Conservation (phyloP, 2,888 invertebrate species). For the Dascillus cervinus region DNA sequence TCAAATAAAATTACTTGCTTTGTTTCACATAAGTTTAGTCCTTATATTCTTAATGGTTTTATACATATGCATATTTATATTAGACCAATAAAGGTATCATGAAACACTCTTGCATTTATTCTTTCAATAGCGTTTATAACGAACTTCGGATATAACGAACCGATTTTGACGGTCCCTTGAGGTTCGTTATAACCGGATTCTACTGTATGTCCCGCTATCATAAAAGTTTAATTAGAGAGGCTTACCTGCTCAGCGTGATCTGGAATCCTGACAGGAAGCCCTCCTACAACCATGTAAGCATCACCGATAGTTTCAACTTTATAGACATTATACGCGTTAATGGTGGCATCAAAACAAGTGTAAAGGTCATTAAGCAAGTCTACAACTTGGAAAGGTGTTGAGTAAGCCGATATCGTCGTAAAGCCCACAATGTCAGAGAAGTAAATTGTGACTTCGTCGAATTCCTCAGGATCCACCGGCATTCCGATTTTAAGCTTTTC, state of each 20-base stretch:
- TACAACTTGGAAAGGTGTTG: slow-evolving; percentile 86
- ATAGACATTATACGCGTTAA: slow-evolving; percentile 84
- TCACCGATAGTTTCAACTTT: slow-evolving; percentile 95
- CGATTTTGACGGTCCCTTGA: too few species aligned
- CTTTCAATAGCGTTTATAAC: too few species aligned
- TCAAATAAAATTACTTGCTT: too few species aligned
- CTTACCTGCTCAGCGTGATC: slow-evolving; percentile 66
- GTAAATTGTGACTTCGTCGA: slow-evolving; percentile 87
- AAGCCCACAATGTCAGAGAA: slow-evolving; percentile 93
- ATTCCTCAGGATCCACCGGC: slow-evolving; percentile 89
- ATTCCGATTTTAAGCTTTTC: slow-evolving; percentile 85
- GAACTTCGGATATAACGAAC: too few species aligned
- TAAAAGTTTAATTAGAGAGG: too few species aligned
- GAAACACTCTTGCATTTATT: too few species aligned
- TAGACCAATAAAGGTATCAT: too few species aligned
- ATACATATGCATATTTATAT: too few species aligned
- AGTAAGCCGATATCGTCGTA: slow-evolving; percentile 86
- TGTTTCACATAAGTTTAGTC: too few species aligned
- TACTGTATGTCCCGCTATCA: too few species aligned
- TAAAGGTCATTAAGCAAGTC: slow-evolving; percentile 88
- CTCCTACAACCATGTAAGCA: slow-evolving; percentile 93
- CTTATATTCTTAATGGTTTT: too few species aligned
- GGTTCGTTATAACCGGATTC: too few species aligned
- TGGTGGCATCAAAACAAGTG: slow-evolving; percentile 89
- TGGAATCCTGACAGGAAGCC: slow-evolving; percentile 67